Evolutionary conservation across 2,113 vertebrate genomes (phyloP), one percentile per base, ranked within the genome.

Genomic region (Eleginops maclovinus): DNA sequence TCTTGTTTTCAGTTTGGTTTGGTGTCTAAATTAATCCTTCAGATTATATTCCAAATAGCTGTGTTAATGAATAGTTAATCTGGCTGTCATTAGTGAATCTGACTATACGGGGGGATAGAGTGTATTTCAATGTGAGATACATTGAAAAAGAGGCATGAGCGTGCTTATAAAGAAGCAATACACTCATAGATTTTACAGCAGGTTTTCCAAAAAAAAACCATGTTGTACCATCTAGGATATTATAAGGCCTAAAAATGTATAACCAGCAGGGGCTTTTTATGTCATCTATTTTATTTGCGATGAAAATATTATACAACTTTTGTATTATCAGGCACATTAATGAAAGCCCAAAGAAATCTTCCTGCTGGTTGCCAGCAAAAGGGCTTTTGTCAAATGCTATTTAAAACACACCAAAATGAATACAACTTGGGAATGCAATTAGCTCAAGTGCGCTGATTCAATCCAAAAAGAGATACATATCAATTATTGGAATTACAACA

Each of bases 11-110:
- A 16, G 22, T 22, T 41, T 64, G 9, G 68, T 62, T 54, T 36
- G n/a, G 1, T 21, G 12, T 36, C 43, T 26, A n/a, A n/a, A n/a
- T n/a, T n/a, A 46, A 15, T 78, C 68, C 19, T 72, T 84, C 61
- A 77, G 14, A 84, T 82, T 81, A 73, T 78, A 79, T 81, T 50
- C 72, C 53, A 82, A 77, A 83, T 71, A 53, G 51, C 60, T 56
- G 40, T 36, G 22, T 70, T 79, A 69, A 87, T 83, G 51, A 81
- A 85, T 83, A 88, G 84, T 88, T 81, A 70, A 84, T 81, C 43
- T 40, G 43, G 14, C 41, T 72, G 17, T 61, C 75, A 78, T 85
- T 75, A 81, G 17, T 49, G 22, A 24, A 58, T 70, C 9, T 26
- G 59, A 75, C 51, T 36, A 40, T 60, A 41, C 40, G 43, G 44